phyloP scores from a whole-genome alignment of 1,140 invertebrate genomes.

The Zaprionus gabonicus region DNA sequence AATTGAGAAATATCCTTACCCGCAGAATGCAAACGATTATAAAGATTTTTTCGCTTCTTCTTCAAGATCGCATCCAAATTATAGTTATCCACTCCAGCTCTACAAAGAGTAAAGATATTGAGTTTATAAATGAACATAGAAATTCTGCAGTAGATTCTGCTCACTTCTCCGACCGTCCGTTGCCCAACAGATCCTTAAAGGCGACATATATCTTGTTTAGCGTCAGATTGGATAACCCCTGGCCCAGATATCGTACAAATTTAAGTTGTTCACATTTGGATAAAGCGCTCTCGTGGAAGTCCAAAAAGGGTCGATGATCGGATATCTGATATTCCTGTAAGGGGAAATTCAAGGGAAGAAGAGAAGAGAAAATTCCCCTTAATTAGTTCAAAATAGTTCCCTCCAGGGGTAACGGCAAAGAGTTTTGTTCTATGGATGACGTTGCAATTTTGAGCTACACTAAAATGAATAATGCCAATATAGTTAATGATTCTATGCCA shows the following conservation, averaged over 20 bases:
- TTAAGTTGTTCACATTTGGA: conserved; percentile 84
- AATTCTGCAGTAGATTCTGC: background rate
- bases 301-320: conserved; percentile 85
- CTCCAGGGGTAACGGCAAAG: conserved; percentile 42
- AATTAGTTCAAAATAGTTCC: background rate
- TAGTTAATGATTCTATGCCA: conserved; percentile 33
- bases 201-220: conserved; percentile 83
- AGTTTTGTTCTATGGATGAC: conserved; percentile 77
- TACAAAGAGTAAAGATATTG: background rate
- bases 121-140: background rate
- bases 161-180: conserved; percentile 77
- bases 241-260: conserved; percentile 84
- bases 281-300: conserved; percentile 84
- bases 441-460: conserved; percentile 61
- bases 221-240: conserved; percentile 84
- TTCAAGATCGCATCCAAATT: conserved; percentile 77
- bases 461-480: conserved; percentile 56
- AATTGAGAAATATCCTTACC: conserved; percentile 36
- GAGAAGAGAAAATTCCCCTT: background rate
- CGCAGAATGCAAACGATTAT: conserved; percentile 79
- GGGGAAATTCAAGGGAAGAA: background rate
- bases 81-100: conserved; percentile 65
- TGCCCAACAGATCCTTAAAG: conserved; percentile 78
- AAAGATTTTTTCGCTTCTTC: conserved; percentile 81
- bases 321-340: conserved; percentile 84